phyloP scores from a whole-genome alignment of 2,888 invertebrate species.

The Deroplatys truncata region DNA sequence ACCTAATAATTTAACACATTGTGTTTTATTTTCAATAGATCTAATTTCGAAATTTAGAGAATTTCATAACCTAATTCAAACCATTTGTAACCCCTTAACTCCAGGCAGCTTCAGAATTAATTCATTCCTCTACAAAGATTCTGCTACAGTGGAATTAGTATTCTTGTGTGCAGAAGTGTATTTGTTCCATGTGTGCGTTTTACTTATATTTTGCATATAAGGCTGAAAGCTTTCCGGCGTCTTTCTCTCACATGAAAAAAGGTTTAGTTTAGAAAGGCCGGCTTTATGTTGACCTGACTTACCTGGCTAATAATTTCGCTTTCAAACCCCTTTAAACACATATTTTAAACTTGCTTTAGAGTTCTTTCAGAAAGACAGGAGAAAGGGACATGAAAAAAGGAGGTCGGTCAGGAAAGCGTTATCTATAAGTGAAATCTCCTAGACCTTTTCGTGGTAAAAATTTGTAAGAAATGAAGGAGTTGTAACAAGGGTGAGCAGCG shows the following conservation, averaged over 20 bases:
- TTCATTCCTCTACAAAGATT: too few relatives aligned
- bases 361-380: not conserved
- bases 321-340: not conserved
- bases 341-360: not conserved
- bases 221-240: not conserved
- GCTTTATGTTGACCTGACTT: not conserved
- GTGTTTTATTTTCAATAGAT: too few relatives aligned
- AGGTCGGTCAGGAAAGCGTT: not conserved
- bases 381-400: not conserved
- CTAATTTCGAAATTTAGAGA: too few relatives aligned
- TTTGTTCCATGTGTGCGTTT: not conserved
- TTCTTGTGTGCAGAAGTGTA: too few relatives aligned
- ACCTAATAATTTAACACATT: too few relatives aligned
- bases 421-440: not conserved
- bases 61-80: too few relatives aligned
- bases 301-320: not conserved
- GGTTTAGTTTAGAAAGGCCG: not conserved
- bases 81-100: too few relatives aligned
- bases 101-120: too few relatives aligned
- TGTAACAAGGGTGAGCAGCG: too few relatives aligned
- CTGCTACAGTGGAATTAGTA: too few relatives aligned
- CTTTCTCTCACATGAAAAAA: not conserved
- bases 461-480: not conserved
- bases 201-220: not conserved
- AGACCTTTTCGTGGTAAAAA: not conserved